phyloP scores from a whole-genome alignment of 2,888 invertebrate genomes.

The Acleris sparsana region DNA sequence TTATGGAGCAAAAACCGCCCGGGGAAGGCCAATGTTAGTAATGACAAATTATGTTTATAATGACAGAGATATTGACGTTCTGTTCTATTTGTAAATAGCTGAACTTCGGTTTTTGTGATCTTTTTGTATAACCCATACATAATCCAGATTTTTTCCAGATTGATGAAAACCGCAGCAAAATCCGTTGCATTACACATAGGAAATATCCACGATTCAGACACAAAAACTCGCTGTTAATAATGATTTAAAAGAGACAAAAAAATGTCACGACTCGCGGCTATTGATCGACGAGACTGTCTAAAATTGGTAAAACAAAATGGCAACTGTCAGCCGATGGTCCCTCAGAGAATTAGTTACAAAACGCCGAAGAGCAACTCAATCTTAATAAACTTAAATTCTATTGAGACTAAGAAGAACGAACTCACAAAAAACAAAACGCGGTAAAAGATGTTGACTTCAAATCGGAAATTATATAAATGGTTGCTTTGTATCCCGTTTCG shows the following conservation, averaged over 20 bases:
- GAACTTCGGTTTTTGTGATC: no score
- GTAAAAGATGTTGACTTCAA: neutral
- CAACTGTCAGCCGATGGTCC: slow-evolving; percentile 21
- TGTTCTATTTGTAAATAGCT: no score
- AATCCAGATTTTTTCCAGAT: no score
- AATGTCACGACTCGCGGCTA: neutral
- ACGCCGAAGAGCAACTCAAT: slow-evolving; percentile 15
- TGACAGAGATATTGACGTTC: neutral
- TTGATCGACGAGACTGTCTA: slow-evolving; percentile 6
- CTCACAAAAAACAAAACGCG: neutral
- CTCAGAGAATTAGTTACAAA: slow-evolving; percentile 6
- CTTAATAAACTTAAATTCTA: slow-evolving; percentile 17
- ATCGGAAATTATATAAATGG: neutral
- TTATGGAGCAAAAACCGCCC: slow-evolving; percentile 26
- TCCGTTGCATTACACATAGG: no score
- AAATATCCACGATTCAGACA: no score
- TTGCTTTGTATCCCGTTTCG: neutral
- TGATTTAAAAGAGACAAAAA: neutral
- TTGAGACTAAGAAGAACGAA: slow-evolving; percentile 9
- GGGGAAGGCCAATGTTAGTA: slow-evolving; percentile 16
- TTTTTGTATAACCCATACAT: no score
- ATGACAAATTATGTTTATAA: slow-evolving; percentile 11
- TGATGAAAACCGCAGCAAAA: no score
- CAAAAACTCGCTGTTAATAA: neutral
- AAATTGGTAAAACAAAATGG: slow-evolving; percentile 15